Conservation (phyloP, 2,797 vertebrate genomes). For the Erithacus rubecula region DNA sequence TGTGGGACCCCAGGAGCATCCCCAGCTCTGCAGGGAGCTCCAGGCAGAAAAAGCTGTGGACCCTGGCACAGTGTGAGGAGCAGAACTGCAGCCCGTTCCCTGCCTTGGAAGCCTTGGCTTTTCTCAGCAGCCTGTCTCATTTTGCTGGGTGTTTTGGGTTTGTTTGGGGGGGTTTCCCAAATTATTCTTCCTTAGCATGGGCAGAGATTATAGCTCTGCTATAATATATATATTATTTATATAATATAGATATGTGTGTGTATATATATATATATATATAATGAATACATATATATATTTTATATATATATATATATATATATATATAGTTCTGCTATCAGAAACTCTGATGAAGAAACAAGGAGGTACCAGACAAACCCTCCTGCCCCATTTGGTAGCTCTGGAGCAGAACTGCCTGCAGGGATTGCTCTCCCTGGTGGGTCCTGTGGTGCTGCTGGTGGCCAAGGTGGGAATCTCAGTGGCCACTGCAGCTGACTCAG, state of each 20-base stretch:
- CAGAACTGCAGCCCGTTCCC: neutral
- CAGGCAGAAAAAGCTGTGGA: accelerated
- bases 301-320: no score
- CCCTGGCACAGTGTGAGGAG: neutral
- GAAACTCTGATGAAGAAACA: neutral
- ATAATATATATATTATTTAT: no score
- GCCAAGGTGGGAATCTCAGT: neutral
- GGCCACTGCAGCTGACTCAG: neutral
- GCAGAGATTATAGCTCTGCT: neutral
- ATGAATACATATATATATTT: no score
- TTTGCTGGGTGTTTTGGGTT: neutral
- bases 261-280: no score
- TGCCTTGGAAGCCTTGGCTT: neutral
- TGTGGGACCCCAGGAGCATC: neutral
- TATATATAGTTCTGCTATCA: no score
- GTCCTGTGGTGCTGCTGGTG: neutral
- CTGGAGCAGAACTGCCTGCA: neutral
- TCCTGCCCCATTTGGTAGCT: neutral
- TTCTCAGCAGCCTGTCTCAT: accelerated
- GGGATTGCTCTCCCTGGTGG: neutral
- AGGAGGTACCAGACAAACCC: neutral
- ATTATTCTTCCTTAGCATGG: accelerated
- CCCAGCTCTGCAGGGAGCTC: neutral
- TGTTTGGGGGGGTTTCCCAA: neutral
- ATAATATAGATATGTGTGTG: no score